Conservation (phyloP, 2,888 invertebrate species). For the Marronus borbonicus region DNA sequence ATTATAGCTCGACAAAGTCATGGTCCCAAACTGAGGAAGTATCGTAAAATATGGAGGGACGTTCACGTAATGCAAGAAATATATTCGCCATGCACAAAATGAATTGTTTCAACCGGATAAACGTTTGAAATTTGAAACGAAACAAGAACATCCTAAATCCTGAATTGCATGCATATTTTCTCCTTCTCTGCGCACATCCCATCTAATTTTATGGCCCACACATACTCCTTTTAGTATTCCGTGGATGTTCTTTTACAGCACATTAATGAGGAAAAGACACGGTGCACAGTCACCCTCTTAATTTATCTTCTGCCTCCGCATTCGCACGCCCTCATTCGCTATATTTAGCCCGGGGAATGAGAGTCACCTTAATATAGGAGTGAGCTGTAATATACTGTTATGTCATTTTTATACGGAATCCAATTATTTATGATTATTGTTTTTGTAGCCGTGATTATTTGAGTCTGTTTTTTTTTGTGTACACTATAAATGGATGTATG, state of each 20-base stretch:
- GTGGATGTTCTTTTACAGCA: constrained; percentile 24
- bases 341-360: too few species aligned
- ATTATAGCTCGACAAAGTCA: not conserved
- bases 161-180: not conserved
- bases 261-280: constrained; percentile 23
- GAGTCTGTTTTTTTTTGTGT: too few species aligned
- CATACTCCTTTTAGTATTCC: constrained; percentile 18
- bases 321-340: constrained; percentile 19
- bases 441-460: too few species aligned
- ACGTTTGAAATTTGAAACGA: not conserved
- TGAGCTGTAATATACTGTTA: too few species aligned
- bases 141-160: not conserved
- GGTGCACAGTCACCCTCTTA: constrained; percentile 23
- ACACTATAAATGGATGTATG: too few species aligned
- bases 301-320: constrained; percentile 17
- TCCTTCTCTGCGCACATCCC: not conserved
- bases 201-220: not conserved
- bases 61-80: not conserved
- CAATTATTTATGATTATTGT: too few species aligned
- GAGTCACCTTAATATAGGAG: too few species aligned
- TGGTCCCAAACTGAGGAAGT: not conserved
- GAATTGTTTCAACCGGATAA: not conserved
- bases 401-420: too few species aligned
- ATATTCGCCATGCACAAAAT: not conserved
- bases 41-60: not conserved